A percentile compares a stretch with the other conserved stretches of the same genome.
These are phyloP conservation scores for Drosophila atripex DNA, from an alignment of 2,888 invertebrate species.

Conservation along the genomic window DNA sequence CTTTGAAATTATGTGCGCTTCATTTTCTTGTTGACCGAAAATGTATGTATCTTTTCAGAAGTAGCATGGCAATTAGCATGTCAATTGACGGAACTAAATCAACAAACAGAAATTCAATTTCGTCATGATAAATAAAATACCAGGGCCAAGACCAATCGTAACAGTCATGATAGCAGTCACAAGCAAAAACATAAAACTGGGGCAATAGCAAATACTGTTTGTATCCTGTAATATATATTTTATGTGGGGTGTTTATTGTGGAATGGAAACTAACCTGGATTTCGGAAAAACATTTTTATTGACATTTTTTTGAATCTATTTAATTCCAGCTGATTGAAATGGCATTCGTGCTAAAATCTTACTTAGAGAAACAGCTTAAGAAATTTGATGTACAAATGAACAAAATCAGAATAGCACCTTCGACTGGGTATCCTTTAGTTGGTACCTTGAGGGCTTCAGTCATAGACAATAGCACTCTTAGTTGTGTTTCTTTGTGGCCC, in stretches of 20 bases:
- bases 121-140: constrained; percentile 68
- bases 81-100: constrained; percentile 49
- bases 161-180: constrained; percentile 56
- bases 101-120: constrained; percentile 75
- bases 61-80: constrained; percentile 60
- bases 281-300: no score
- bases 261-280: background rate
- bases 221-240: background rate
- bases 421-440: background rate
- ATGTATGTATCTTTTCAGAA: background rate
- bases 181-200: constrained; percentile 37
- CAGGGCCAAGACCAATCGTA: constrained; percentile 48
- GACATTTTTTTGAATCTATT: no score
- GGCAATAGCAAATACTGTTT: constrained; percentile 38
- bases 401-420: no score
- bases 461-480: background rate
- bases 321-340: no score
- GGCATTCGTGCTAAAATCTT: no score
- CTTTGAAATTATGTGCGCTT: constrained; percentile 60
- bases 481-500: constrained; percentile 12
- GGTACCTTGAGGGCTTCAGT: background rate
- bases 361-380: no score
- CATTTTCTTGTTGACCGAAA: background rate
- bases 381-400: no score
- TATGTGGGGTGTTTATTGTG: background rate